phyloP scores from a whole-genome alignment of 2,888 invertebrate genomes.

The Vesta saturnalis region DNA sequence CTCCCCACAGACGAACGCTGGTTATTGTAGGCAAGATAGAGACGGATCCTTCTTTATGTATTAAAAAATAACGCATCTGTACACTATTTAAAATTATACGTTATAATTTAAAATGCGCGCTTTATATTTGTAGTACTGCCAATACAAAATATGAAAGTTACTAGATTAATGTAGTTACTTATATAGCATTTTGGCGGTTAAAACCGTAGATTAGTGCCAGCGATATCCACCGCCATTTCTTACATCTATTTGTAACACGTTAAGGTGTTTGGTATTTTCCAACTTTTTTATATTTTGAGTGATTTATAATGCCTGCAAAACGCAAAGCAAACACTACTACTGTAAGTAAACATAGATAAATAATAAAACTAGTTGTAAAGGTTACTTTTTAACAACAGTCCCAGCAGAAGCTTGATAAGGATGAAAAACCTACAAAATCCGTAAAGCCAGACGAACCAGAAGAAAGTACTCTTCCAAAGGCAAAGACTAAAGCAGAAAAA shows the following conservation, averaged over 20 bases:
- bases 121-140: neutral
- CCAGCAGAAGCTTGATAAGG: neutral
- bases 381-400: neutral
- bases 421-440: neutral
- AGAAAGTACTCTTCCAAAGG: neutral
- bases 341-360: neutral
- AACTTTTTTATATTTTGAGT: neutral
- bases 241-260: neutral
- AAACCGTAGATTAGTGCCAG: neutral
- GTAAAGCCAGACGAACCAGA: neutral
- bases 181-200: slow-evolving; percentile 2
- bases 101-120: neutral
- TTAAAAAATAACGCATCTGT: slow-evolving; percentile 54
- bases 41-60: slow-evolving; percentile 79
- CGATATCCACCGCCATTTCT: neutral
- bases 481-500: neutral
- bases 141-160: neutral
- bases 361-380: neutral
- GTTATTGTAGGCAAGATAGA: slow-evolving; percentile 80
- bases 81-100: too few species aligned
- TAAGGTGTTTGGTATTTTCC: neutral
- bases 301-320: neutral
- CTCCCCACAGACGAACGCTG: slow-evolving; percentile 82
- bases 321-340: neutral
- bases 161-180: neutral